Conservation (phyloP, 2,888 invertebrate species). For the Megamerina dolium region DNA sequence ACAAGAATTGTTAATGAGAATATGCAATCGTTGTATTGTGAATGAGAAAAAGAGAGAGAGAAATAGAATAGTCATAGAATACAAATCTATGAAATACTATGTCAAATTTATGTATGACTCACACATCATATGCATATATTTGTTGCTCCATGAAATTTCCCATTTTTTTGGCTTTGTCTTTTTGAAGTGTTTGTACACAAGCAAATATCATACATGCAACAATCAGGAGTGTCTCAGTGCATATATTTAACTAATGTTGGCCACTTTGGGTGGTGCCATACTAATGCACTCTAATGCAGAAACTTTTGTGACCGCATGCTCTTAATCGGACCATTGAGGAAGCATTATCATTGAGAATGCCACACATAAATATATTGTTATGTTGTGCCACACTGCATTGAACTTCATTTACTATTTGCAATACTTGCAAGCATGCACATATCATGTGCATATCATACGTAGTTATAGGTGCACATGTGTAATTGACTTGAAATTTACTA, state of each 20-base stretch:
- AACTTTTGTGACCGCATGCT: background rate
- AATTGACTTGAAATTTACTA: conserved; percentile 42
- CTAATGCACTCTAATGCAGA: conserved; percentile 12
- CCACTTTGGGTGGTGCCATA: conserved; percentile 18
- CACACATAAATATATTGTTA: too few species aligned
- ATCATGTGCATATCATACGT: background rate
- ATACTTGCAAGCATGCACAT: background rate
- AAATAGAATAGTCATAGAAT: too few species aligned
- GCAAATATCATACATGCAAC: background rate
- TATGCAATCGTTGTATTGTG: background rate
- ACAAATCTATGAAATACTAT: background rate
- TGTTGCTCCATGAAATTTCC: background rate
- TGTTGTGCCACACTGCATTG: background rate
- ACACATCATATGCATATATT: background rate
- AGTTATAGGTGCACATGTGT: conserved; percentile 19
- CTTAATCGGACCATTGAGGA: background rate
- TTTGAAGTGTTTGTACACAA: background rate
- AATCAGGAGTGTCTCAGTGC: conserved; percentile 3
- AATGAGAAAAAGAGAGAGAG: too few species aligned
- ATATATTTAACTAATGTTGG: conserved; percentile 17
- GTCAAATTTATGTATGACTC: background rate
- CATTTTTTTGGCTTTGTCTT: too few species aligned
- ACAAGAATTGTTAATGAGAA: conserved; percentile 1
- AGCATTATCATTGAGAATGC: too few species aligned
- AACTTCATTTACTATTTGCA: conserved; percentile 1